These are phyloP conservation scores for Capitulum mitella DNA, from an alignment of 2,888 invertebrate genomes.

Conservation along the genomic window DNA sequence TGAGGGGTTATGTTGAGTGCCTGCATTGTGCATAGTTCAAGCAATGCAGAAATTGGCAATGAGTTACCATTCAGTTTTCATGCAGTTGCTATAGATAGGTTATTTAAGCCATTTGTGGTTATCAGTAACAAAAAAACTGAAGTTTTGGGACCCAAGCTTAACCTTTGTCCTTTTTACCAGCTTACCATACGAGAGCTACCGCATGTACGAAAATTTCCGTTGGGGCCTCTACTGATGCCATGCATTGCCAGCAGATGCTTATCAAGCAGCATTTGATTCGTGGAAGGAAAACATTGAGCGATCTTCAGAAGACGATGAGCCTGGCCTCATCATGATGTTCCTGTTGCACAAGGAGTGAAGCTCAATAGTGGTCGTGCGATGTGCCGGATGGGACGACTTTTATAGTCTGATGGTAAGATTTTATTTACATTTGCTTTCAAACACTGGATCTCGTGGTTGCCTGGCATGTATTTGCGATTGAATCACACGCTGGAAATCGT, in stretches of 20 bases:
- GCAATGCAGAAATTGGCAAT: neutral
- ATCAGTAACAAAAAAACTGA: neutral
- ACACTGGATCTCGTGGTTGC: no score
- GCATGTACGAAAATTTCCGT: no score
- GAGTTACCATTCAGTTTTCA: neutral
- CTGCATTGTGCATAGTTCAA: neutral
- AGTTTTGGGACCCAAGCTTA: no score
- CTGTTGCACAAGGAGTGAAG: neutral
- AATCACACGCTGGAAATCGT: neutral
- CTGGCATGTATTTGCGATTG: neutral
- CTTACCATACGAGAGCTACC: no score
- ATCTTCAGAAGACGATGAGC: neutral
- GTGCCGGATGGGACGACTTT: neutral
- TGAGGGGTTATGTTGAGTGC: neutral
- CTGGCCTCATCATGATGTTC: neutral
- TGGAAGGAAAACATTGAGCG: neutral
- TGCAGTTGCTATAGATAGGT: neutral
- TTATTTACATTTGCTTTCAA: no score
- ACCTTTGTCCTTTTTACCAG: no score
- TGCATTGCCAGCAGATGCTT: neutral
- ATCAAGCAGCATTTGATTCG: neutral
- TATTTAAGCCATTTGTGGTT: neutral
- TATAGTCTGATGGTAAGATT: no score
- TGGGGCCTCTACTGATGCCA: neutral
- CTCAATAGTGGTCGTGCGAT: neutral